Evolutionary conservation across 1,140 invertebrate species (phyloP), one percentile per base, ranked within the genome.

Genomic region (Drosophila truncata): DNA sequence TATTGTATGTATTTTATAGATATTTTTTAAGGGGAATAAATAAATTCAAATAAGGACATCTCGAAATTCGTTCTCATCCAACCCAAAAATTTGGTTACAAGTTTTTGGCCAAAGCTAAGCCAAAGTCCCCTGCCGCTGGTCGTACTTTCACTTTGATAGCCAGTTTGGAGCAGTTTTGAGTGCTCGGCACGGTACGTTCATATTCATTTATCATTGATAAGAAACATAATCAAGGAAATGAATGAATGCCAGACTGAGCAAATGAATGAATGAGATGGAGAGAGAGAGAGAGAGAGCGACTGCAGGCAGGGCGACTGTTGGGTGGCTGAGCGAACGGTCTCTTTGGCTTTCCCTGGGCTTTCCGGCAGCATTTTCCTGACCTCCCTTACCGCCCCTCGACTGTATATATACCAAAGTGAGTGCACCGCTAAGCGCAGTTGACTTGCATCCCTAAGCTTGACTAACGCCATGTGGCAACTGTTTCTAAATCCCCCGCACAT

Each of bases 121-220:
- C 41, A 35, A 35, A 11, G 52, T 77, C 55, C 52, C 49, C 39
- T 35, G 49, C 39, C 54, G 49, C 52, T 46, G 59, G 80, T 87
- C 77, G 82, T 87, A 80, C 83, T 82, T 86, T 86, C 83, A 86
- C 83, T 86, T 86, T 87, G 83, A 62, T 60, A 74, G 74, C 64
- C 82, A 85, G 82, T 86, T 86, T 86, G 62, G 60, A 82, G 83
- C 76, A 87, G 58, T 87, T 87, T 87, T 88, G 80, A 87, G 83
- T 83, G 80, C 83, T 87, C 67, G 41, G 33, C 49, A 35, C 31
- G 35, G 62, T 42, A 79, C 75, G 76, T 88, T 90, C 78, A 75
- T 81, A 90, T 88, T 90, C 85, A 88, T 88, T 90, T 82, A 88
- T 88, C 85, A 88, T 88, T 88, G 85, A 88, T 88, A 88, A 88